These are phyloP conservation scores for Thomomys bottae DNA, from an alignment of 2,113 vertebrate species.

Conservation along the genomic window DNA sequence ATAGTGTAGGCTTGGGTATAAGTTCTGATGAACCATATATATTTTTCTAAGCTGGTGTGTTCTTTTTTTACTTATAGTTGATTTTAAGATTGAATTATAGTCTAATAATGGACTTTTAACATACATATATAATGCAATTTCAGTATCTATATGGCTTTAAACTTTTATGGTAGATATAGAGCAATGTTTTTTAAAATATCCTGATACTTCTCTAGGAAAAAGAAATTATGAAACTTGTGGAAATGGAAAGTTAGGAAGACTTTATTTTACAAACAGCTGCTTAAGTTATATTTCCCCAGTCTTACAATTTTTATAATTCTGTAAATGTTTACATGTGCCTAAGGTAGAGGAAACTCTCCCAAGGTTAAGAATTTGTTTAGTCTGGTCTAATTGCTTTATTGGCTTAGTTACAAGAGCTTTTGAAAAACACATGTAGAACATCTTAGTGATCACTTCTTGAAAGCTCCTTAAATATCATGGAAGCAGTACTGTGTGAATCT, in stretches of 20 bases:
- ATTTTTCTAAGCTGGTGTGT: constrained; percentile 18
- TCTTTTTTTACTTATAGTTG: neutral
- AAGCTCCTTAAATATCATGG: neutral
- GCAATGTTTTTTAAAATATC: neutral
- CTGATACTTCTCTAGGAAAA: neutral
- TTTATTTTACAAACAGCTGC: constrained; percentile 6
- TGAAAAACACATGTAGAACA: constrained; percentile 44
- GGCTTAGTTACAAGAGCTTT: constrained; percentile 68
- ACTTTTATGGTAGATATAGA: neutral
- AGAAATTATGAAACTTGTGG: constrained; percentile 40
- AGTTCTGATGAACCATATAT: neutral
- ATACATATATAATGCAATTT: neutral
- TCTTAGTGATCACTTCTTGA: constrained; percentile 22
- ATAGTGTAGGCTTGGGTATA: neutral
- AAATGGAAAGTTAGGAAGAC: constrained; percentile 49
- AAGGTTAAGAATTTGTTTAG: constrained; percentile 66
- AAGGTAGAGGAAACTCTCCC: constrained; percentile 67
- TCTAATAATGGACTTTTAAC: neutral
- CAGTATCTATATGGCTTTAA: neutral
- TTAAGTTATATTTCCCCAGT: constrained; percentile 33
- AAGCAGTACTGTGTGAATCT: neutral
- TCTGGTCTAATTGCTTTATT: constrained; percentile 68
- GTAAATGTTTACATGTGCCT: constrained; percentile 67
- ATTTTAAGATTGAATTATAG: neutral
- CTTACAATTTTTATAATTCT: constrained; percentile 49